These are phyloP conservation scores for Hypsibius dujardini DNA, from an alignment of 1,140 invertebrate genomes.

Conservation along the genomic window DNA sequence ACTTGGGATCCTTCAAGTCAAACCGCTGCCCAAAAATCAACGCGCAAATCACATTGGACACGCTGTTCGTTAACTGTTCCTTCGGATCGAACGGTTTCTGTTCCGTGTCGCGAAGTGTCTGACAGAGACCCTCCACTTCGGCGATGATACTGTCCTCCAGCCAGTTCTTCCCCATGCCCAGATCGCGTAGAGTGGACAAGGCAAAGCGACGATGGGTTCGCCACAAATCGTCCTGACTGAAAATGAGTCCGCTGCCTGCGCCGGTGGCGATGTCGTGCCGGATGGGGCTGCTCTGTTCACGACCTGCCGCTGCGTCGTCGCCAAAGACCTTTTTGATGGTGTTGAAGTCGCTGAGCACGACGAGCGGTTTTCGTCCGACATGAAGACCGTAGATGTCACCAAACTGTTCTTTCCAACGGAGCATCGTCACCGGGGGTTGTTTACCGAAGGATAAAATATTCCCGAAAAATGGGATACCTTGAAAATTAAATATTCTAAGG, in stretches of 20 bases:
- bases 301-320: no score
- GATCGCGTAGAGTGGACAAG: slow-evolving; percentile 48
- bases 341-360: no score
- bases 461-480: no score
- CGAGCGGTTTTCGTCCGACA: no score
- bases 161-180: slow-evolving; percentile 46
- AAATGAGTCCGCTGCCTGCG: slow-evolving; percentile 27
- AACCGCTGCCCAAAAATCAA: slow-evolving; percentile 27
- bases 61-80: slow-evolving; percentile 6
- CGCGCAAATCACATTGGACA: slow-evolving; percentile 28
- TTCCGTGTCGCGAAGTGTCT: slow-evolving; percentile 22
- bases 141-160: slow-evolving; percentile 38
- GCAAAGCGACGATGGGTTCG: slow-evolving; percentile 61
- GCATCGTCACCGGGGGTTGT: no score
- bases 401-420: no score
- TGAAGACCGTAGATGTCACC: no score
- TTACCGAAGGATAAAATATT: no score
- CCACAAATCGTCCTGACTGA: slow-evolving; percentile 42
- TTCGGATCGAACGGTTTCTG: slow-evolving; percentile 17
- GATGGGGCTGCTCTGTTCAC: no score
- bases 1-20: slow-evolving; percentile 23
- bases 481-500: no score
- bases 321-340: no score
- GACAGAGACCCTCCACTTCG: slow-evolving; percentile 27
- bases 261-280: no score